These are phyloP conservation scores for Drosophila helvetica DNA, from an alignment of 2,888 invertebrate species.

Conservation along the genomic window DNA sequence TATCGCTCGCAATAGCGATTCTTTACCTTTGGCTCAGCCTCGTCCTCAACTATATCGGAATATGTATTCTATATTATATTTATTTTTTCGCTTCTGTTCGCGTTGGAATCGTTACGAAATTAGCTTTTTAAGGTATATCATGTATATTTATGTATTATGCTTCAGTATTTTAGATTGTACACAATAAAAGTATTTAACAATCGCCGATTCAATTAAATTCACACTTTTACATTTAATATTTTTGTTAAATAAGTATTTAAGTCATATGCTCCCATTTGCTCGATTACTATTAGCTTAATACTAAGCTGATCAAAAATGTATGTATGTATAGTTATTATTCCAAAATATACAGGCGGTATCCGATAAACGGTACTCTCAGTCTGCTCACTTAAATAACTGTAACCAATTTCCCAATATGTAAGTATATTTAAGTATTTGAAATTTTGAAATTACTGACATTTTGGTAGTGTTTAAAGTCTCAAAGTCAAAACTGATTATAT, in stretches of 20 bases:
- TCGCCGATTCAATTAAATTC: background rate
- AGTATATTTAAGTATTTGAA: background rate
- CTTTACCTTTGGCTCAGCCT: background rate
- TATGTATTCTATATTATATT: background rate
- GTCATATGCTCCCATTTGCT: background rate
- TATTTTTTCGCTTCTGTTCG: background rate
- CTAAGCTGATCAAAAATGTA: background rate
- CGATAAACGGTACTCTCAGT: background rate
- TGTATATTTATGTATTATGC: conserved; percentile 18
- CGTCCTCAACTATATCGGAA: background rate
- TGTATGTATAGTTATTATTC: background rate
- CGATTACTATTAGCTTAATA: background rate
- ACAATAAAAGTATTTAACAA: conserved; percentile 11
- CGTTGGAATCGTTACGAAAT: background rate
- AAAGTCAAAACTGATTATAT: background rate
- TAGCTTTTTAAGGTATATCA: background rate
- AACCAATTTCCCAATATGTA: background rate
- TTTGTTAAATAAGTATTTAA: background rate
- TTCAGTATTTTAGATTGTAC: conserved; percentile 30
- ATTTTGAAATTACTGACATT: background rate
- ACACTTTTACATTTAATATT: background rate
- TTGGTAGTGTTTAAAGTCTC: background rate
- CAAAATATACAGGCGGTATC: background rate
- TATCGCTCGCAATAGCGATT: background rate
- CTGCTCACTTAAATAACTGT: too few species aligned